Evolutionary conservation across 2,888 invertebrate species (phyloP).

Genomic region (Alcis repandata): DNA sequence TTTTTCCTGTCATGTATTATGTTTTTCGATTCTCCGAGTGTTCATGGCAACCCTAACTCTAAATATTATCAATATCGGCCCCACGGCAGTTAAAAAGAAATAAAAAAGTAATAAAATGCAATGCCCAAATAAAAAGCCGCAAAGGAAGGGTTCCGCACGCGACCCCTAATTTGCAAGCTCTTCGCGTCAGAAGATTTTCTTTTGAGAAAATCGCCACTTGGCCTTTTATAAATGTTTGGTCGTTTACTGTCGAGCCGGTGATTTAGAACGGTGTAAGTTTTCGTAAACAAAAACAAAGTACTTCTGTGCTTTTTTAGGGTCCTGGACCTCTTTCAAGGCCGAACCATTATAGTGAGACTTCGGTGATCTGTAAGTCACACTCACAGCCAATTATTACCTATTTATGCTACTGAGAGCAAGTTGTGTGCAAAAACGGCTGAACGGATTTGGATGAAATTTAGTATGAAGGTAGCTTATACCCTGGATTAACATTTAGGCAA

Average conservation of each 20-base stretch:
- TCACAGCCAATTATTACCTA: too few species aligned
- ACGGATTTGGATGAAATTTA: too few species aligned
- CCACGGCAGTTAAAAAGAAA: slow-evolving; percentile 78
- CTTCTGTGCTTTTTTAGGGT: too few species aligned
- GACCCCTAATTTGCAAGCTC: slow-evolving; percentile 61
- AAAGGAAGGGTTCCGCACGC: slow-evolving; percentile 66
- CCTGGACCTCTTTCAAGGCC: too few species aligned
- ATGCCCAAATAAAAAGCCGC: slow-evolving; percentile 70
- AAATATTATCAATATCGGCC: slow-evolving; percentile 66
- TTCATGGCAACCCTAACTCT: slow-evolving; percentile 59
- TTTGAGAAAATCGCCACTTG: slow-evolving; percentile 45
- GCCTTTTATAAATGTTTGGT: slow-evolving; percentile 36
- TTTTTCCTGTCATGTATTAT: too few species aligned
- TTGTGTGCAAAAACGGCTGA: too few species aligned
- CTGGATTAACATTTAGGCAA: too few species aligned
- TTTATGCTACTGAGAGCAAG: too few species aligned
- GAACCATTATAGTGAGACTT: too few species aligned
- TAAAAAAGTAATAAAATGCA: slow-evolving; percentile 86
- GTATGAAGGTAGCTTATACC: too few species aligned
- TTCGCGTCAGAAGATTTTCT: slow-evolving; percentile 56
- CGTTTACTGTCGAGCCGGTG: slow-evolving; percentile 25
- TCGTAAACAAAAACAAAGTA: too few species aligned
- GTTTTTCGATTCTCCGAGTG: neutral
- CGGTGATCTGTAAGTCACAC: too few species aligned
- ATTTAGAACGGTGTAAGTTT: neutral